These are phyloP conservation scores for Balaenoptera acutorostrata DNA, from an alignment of 2,113 vertebrate species.

Conservation along the genomic window DNA sequence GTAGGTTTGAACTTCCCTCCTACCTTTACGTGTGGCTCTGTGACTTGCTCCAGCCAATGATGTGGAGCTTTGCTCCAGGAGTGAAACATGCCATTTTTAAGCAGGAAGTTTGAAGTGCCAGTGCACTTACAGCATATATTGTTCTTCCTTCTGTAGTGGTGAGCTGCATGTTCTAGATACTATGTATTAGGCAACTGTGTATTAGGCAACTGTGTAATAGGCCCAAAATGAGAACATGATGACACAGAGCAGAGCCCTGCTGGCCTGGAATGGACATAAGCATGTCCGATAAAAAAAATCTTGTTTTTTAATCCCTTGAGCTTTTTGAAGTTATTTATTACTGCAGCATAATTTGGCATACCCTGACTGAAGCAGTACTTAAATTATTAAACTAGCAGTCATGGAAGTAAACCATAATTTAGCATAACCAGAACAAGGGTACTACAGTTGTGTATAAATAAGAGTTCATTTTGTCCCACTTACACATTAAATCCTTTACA, in stretches of 20 bases:
- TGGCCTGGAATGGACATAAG: neutral
- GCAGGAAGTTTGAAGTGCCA: neutral
- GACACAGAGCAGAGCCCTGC: neutral
- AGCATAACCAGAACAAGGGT: neutral
- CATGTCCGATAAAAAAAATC: neutral
- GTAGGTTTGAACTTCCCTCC: neutral
- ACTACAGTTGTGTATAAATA: neutral
- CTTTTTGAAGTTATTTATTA: neutral
- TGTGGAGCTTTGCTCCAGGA: neutral
- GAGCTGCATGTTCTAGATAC: neutral
- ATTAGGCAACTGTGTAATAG: neutral
- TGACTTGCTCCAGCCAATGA: neutral
- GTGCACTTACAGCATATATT: rapidly evolving
- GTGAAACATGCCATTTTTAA: neutral
- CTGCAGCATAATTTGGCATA: neutral
- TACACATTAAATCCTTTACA: neutral
- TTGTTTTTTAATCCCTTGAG: neutral
- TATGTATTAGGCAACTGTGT: neutral
- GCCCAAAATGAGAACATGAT: neutral
- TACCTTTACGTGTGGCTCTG: neutral
- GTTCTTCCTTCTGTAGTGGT: neutral
- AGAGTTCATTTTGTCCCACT: neutral
- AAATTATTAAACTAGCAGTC: neutral
- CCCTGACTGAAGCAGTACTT: neutral
- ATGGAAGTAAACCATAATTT: neutral